Evolutionary conservation across 2,888 invertebrate species (phyloP).

Genomic region (Nemotelus pantherinus): DNA sequence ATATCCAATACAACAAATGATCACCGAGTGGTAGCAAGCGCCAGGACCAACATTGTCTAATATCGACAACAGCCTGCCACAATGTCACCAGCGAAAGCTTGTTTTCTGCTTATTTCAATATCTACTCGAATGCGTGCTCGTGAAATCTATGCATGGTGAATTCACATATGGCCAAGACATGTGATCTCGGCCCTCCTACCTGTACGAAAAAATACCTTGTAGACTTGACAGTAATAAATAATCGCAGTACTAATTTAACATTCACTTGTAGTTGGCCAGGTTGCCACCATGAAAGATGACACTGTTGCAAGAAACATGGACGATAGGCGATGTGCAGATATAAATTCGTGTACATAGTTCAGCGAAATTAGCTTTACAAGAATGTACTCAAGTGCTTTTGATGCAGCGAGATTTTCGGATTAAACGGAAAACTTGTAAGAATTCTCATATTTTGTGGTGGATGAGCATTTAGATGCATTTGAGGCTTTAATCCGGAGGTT

Average conservation of each 20-base stretch:
- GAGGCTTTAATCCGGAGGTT: neutral
- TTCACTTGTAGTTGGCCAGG: conserved; percentile 7
- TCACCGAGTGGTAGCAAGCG: neutral
- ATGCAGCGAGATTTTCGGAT: neutral
- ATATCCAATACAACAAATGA: neutral
- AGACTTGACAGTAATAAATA: conserved; percentile 39
- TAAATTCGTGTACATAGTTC: conserved; percentile 22
- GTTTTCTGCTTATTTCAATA: too few relatives aligned
- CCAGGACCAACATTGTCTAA: conserved; percentile 26
- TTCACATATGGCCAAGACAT: conserved; percentile 26
- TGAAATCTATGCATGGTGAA: neutral
- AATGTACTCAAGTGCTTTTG: neutral
- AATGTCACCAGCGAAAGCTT: too few relatives aligned
- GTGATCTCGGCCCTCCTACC: conserved; percentile 15
- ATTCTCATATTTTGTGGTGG: neutral
- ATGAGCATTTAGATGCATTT: neutral
- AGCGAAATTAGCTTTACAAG: conserved; percentile 37
- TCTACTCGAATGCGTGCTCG: too few relatives aligned
- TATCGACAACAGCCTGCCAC: neutral
- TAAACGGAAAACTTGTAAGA: neutral
- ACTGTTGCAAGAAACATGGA: conserved; percentile 20
- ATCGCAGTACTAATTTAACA: conserved; percentile 27
- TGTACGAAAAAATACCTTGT: neutral
- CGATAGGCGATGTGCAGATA: neutral
- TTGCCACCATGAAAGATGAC: conserved; percentile 23